Percentiles rank a stretch among this genome's conserved stretches.
These are phyloP conservation scores for Listronotus bonariensis DNA, from an alignment of 1,140 invertebrate genomes.

Conservation along the genomic window DNA sequence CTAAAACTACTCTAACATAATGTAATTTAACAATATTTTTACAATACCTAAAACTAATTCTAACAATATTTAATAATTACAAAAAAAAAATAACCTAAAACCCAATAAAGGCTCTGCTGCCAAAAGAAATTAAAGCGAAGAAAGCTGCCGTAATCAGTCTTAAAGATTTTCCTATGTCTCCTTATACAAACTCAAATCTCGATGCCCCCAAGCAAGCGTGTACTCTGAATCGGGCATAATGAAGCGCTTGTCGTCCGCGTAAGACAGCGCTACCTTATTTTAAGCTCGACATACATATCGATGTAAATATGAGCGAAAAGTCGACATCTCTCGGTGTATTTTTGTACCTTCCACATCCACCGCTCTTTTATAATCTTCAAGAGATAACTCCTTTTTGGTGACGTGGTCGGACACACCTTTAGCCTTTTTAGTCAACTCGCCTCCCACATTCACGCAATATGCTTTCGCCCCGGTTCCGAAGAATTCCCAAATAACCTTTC, in stretches of 20 bases:
- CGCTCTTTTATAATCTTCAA: conserved; percentile 4
- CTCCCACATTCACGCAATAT: conserved; percentile 18
- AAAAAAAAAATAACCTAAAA: too few relatives aligned
- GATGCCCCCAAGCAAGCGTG: conserved; percentile 14
- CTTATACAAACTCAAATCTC: background rate
- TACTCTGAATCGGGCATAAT: background rate
- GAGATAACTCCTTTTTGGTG: conserved; percentile 21
- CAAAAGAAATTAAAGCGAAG: too few relatives aligned
- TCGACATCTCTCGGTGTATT: conserved; percentile 8
- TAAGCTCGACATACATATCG: conserved; percentile 10
- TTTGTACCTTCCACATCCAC: background rate
- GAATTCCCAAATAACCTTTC: background rate
- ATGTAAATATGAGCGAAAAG: conserved; percentile 9
- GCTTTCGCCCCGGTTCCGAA: conserved; percentile 18
- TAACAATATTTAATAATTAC: too few relatives aligned
- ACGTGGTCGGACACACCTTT: conserved; percentile 45
- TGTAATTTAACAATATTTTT: too few relatives aligned
- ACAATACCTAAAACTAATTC: too few relatives aligned
- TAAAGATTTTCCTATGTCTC: too few relatives aligned
- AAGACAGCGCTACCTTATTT: conserved; percentile 14
- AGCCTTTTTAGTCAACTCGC: conserved; percentile 36
- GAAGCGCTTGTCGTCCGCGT: conserved; percentile 12
- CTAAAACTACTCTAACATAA: too few relatives aligned
- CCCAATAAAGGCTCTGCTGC: too few relatives aligned
- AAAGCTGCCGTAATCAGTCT: too few relatives aligned